A percentile compares a stretch with the other conserved stretches of the same genome.
Conservation (phyloP, 2,113 vertebrate species). For the Cephalopterus ornatus region DNA sequence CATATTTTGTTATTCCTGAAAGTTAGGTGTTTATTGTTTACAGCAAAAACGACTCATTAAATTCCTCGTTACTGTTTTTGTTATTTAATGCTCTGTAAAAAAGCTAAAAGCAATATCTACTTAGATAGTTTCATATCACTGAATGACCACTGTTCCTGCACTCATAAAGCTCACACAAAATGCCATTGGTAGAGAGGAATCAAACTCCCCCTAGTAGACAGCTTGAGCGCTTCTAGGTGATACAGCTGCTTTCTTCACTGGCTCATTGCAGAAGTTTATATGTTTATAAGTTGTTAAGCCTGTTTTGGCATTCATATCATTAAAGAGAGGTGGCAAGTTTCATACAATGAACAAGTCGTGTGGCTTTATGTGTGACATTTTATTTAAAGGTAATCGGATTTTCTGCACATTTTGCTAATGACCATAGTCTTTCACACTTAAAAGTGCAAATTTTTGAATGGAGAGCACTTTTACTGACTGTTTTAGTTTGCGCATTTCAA, state of each 20-base stretch:
- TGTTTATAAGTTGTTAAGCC: not conserved
- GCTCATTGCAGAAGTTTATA: fast-evolving
- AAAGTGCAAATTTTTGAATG: not conserved
- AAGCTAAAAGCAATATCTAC: not conserved
- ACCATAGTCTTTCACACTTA: not conserved
- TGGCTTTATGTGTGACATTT: not conserved
- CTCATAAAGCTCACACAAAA: not conserved
- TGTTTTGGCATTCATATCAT: not conserved
- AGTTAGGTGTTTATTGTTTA: not conserved
- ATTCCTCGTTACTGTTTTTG: not conserved
- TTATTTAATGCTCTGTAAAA: not conserved
- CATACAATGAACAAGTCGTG: not conserved
- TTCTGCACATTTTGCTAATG: not conserved
- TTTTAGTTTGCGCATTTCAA: not conserved
- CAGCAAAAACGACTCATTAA: not conserved
- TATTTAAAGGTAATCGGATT: not conserved
- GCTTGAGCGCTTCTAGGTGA: not conserved
- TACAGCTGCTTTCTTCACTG: not conserved
- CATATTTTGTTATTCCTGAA: not conserved
- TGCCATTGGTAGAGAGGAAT: not conserved
- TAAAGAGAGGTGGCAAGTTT: not conserved
- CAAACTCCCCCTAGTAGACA: not conserved
- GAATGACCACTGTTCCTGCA: not conserved
- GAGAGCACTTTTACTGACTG: not conserved
- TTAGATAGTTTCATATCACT: not conserved